phyloP scores from a whole-genome alignment of 2,113 vertebrate genomes.

The Oostethus manadensis region DNA sequence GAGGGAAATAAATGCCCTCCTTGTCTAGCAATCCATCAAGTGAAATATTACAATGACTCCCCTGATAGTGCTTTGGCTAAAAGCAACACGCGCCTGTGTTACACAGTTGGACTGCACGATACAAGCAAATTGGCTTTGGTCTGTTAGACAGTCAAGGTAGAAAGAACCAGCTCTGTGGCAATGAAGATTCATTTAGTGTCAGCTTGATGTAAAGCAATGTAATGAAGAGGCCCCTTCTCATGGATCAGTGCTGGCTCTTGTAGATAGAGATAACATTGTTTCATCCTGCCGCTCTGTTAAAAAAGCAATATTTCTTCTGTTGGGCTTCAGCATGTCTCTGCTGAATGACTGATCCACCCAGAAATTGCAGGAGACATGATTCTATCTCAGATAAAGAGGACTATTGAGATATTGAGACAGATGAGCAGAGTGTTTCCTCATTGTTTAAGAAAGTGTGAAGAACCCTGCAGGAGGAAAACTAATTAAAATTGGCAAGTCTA shows the following conservation, averaged over 20 bases:
- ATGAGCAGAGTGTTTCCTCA: background rate
- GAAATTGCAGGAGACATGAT: conserved; percentile 11
- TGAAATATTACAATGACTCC: conserved; percentile 28
- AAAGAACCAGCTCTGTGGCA: conserved; percentile 17
- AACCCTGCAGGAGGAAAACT: background rate
- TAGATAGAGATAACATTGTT: conserved; percentile 23
- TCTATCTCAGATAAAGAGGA: conserved; percentile 5
- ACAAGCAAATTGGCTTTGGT: conserved; percentile 22
- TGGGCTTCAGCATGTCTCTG: conserved; percentile 1
- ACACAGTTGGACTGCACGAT: conserved; percentile 17
- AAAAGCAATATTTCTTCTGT: conserved; percentile 25
- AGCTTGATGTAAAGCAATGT: conserved; percentile 26
- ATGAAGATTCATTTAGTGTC: conserved; percentile 44
- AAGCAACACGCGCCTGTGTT: conserved; percentile 14
- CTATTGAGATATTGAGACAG: conserved; percentile 1
- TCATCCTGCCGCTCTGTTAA: conserved; percentile 14
- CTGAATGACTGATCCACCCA: conserved; percentile 12
- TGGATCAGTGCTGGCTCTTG: conserved; percentile 21
- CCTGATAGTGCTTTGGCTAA: conserved; percentile 26
- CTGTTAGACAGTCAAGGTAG: conserved; percentile 18
- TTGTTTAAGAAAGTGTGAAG: background rate
- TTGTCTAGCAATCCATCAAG: conserved; percentile 33
- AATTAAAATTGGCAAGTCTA: background rate
- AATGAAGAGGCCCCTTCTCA: conserved; percentile 21
- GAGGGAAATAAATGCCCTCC: conserved; percentile 35